Base-by-base conservation (phyloP, 2,888 invertebrate genomes). In the Thecocarcelia acutangulata region DNA sequence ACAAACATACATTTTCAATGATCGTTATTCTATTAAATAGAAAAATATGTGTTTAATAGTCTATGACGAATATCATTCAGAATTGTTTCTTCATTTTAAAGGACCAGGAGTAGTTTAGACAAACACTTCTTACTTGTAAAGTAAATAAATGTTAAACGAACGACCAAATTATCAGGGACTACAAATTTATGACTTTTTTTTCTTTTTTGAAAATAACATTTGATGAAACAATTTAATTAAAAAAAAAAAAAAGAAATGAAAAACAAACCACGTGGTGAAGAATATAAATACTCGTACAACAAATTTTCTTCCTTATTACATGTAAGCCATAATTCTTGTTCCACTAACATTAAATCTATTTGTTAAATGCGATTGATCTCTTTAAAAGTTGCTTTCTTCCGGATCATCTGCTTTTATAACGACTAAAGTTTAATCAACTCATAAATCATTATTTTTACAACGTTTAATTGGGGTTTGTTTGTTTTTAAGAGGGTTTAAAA, bases 21-120 rank as follows among this genome's bases (percentile, higher is more conserved):
- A 33, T 64, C 12, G 58, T 73, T 64, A 28, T 46, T 68, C 58
- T 44, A 40, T 12, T n/a, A 61, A 73, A 74, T 52, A 63, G 28
- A 54, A 78, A 79, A 46, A 66, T 73, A 44, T 81, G 84, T 87
- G 88, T 84, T 88, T 85, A 87, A 88, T 88, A 87, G 85, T 85
- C 86, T 86, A 83, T 86, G 83, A 88, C 87, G 86, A 85, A 85
- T 81, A 69, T 63, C 6, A 1, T 3, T 33, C n/a, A n/a, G n/a
- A n/a, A n/a, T 3, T 9, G 33, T 9, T 3, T 40, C 17, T 56
- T 64, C 63, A 8, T 61, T 59, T 19, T 37, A 61, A 69, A 54
- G 66, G 66, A 69, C 69, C 74, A 78, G 46, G 72, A 81, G 68
- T 73, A 73, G 54, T 66, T 59, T 3, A 13, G 1, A 15, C 6